Conservation (phyloP, 2,797 vertebrate genomes). For the Parauchenoglanis punctatus region DNA sequence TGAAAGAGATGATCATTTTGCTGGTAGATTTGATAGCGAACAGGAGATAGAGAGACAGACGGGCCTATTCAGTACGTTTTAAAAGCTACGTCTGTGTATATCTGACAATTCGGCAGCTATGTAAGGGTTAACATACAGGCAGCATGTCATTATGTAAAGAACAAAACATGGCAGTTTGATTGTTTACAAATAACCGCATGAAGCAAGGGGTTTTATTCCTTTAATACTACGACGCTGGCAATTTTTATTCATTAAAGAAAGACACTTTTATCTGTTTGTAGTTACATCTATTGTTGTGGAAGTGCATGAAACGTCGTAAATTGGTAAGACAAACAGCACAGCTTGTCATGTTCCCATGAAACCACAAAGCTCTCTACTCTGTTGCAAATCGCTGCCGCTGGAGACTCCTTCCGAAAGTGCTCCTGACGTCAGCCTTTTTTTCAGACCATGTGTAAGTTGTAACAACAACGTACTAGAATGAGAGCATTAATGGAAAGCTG, state of each 20-base stretch:
- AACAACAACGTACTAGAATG: background rate
- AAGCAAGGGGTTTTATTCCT: background rate
- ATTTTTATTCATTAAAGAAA: background rate
- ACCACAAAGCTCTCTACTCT: background rate
- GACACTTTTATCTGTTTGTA: background rate
- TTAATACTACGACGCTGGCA: background rate
- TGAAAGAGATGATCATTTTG: conserved; percentile 81
- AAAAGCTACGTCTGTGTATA: conserved; percentile 54
- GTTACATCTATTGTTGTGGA: background rate
- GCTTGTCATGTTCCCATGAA: background rate
- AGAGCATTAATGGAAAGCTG: background rate
- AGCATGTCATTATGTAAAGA: background rate
- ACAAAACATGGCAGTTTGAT: background rate
- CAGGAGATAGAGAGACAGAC: conserved; percentile 53
- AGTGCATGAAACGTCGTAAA: background rate
- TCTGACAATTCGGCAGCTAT: background rate
- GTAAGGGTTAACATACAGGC: background rate
- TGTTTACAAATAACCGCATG: background rate
- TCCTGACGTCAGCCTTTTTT: background rate
- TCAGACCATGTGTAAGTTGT: background rate
- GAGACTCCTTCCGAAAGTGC: background rate
- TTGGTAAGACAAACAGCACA: background rate
- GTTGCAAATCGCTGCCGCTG: background rate
- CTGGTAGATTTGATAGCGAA: conserved; percentile 49
- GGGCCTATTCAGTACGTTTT: conserved; percentile 52